Percentiles rank a stretch among this genome's conserved stretches.
phyloP scores from a whole-genome alignment of 2,797 vertebrate species.

The Microchirus variegatus region DNA sequence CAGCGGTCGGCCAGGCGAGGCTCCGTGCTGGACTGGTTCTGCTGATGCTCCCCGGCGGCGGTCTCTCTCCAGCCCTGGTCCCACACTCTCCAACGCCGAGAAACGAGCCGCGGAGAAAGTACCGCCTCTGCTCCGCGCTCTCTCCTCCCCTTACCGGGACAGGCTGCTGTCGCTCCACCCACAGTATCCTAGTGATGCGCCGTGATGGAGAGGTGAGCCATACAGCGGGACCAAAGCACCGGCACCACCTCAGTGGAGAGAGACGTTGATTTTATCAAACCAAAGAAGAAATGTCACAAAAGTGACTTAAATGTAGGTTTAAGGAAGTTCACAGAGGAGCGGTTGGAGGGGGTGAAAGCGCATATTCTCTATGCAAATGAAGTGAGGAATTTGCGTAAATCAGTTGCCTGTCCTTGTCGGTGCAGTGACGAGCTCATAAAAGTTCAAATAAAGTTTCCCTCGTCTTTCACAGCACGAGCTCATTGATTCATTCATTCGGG shows the following conservation, averaged over 20 bases:
- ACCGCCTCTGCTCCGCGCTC: constrained; percentile 81
- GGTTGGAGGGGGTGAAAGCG: not conserved
- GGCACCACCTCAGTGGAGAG: constrained; percentile 20
- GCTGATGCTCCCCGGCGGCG: constrained; percentile 80
- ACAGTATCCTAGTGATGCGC: constrained; percentile 76
- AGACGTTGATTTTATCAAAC: constrained; percentile 9
- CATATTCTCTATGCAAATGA: constrained; percentile 45
- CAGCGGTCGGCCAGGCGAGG: constrained; percentile 86
- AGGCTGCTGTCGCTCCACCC: constrained; percentile 75
- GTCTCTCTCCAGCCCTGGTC: constrained; percentile 85
- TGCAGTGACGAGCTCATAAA: not conserved
- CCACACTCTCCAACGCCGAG: constrained; percentile 82
- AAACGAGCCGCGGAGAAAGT: constrained; percentile 78
- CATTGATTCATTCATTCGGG: not conserved
- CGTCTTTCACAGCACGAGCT: not conserved
- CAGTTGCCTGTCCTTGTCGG: constrained; percentile 4
- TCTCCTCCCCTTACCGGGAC: constrained; percentile 84
- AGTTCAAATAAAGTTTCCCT: not conserved
- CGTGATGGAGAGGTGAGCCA: constrained; percentile 68
- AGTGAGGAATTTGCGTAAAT: constrained; percentile 28
- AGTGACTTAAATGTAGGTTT: constrained; percentile 8
- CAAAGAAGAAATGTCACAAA: not conserved
- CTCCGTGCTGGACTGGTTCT: constrained; percentile 85
- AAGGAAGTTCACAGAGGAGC: constrained; percentile 7
- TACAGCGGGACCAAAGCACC: constrained; percentile 30